Evolutionary conservation across 2,113 vertebrate species (phyloP).

Genomic region (Gymnobelideus leadbeateri): DNA sequence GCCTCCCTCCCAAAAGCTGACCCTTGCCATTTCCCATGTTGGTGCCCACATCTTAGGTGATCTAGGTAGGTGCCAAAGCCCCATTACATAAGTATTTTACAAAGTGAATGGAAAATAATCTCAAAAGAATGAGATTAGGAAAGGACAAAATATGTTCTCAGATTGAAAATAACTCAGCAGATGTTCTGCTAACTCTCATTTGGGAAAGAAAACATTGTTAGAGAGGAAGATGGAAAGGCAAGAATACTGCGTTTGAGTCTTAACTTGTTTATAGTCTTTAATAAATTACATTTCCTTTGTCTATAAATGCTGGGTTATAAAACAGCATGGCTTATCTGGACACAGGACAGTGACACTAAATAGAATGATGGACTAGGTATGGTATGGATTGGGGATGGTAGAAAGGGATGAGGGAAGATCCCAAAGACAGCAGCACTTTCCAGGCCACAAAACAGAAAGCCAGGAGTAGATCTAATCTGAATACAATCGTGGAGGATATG

Average conservation of each 20-base stretch:
- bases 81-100: conserved; percentile 26
- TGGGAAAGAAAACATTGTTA: conserved; percentile 22
- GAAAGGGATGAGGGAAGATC: not conserved
- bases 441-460: conserved; percentile 1
- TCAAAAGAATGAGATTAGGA: conserved; percentile 34
- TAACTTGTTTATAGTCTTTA: not conserved
- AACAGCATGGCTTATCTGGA: conserved; percentile 21
- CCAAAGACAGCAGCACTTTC: not conserved
- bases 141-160: conserved; percentile 43
- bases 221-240: conserved; percentile 14
- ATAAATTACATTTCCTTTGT: not conserved
- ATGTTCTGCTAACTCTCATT: not conserved
- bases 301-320: conserved; percentile 3
- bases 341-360: not conserved
- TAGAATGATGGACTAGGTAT: not conserved
- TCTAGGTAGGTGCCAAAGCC: not conserved
- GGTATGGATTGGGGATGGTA: not conserved
- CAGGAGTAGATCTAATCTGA: not conserved
- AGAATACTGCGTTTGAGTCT: conserved; percentile 26
- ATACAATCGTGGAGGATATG: not conserved
- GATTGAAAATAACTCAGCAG: conserved; percentile 37
- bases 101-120: conserved; percentile 43
- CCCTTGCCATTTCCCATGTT: not conserved
- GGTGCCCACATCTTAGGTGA: conserved; percentile 16
- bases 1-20: not conserved